Evolutionary conservation across 2,888 invertebrate species (phyloP).

Genomic region (Sicus ferrugineus): DNA sequence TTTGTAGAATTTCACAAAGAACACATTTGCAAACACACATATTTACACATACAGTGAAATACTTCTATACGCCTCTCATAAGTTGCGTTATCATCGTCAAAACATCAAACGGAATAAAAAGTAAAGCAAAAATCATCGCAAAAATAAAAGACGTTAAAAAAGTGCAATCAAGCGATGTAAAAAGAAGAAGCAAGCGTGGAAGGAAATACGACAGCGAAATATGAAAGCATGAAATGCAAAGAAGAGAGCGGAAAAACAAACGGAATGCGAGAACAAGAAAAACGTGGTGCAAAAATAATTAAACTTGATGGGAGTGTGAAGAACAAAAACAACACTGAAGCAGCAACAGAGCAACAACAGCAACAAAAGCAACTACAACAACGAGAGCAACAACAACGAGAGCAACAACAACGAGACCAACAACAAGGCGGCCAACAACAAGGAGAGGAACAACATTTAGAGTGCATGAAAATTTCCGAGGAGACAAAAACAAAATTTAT

Average conservation of each 20-base stretch:
- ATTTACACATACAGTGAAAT: neutral
- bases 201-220: conserved; percentile 10
- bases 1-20: neutral
- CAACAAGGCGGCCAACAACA: neutral
- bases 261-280: conserved; percentile 1
- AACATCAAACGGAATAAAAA: conserved; percentile 15
- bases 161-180: neutral
- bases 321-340: conserved; percentile 12
- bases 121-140: neutral
- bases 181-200: neutral
- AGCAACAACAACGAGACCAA: conserved; percentile 5
- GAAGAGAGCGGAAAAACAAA: neutral
- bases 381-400: conserved; percentile 6
- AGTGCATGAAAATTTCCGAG: neutral
- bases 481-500: neutral
- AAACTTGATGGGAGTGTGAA: conserved; percentile 24
- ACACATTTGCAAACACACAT: neutral
- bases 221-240: conserved; percentile 2
- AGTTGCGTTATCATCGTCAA: conserved; percentile 9
- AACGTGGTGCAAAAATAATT: conserved; percentile 13
- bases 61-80: neutral
- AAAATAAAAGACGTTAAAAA: neutral
- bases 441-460: neutral
- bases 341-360: conserved; percentile 11
- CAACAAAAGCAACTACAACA: conserved; percentile 13